Conservation (phyloP, 2,888 invertebrate genomes). For the Drepana falcataria region DNA sequence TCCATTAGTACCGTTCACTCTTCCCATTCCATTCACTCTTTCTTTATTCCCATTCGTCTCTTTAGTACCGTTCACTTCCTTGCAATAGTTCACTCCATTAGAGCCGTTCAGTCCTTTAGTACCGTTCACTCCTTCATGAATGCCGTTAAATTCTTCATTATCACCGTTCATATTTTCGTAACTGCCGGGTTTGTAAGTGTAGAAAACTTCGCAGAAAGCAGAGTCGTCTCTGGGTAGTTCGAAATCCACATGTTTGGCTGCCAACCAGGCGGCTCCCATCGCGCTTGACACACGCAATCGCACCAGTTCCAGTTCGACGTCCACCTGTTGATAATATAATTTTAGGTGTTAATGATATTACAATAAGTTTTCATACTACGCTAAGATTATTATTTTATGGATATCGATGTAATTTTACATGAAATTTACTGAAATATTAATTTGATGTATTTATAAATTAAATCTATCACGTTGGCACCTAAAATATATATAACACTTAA, state of each 20-base stretch:
- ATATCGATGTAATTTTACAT: too few species aligned
- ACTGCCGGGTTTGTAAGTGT: constrained; percentile 65
- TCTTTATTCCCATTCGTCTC: neutral
- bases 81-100: neutral
- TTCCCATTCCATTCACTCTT: neutral
- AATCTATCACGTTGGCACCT: too few species aligned
- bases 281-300: constrained; percentile 87
- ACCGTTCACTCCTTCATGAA: constrained; percentile 23
- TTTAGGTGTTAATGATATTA: too few species aligned
- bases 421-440: too few species aligned
- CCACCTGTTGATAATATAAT: constrained; percentile 39
- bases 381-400: too few species aligned
- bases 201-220: constrained; percentile 83
- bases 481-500: too few species aligned
- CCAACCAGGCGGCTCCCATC: constrained; percentile 91
- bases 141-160: constrained; percentile 16
- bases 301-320: constrained; percentile 78
- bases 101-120: constrained; percentile 3
- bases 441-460: too few species aligned
- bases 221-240: constrained; percentile 84
- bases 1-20: neutral
- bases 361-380: too few species aligned
- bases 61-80: neutral
- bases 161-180: constrained; percentile 20
- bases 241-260: constrained; percentile 83